Evolutionary conservation across 2,888 invertebrate genomes (phyloP).

Genomic region (Cerastis rubricosa): DNA sequence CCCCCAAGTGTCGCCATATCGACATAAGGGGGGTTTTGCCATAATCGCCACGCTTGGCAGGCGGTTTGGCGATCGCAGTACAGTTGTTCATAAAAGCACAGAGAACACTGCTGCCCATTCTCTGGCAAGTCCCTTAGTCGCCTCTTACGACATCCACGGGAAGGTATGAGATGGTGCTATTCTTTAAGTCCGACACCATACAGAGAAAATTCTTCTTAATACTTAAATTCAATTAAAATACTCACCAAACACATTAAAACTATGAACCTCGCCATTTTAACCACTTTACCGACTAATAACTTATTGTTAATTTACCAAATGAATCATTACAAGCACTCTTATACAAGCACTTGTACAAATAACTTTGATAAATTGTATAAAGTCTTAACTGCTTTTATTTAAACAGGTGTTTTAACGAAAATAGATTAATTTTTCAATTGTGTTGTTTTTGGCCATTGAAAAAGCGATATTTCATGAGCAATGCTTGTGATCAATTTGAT

Average conservation of each 20-base stretch:
- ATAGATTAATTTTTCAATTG: conserved; percentile 1
- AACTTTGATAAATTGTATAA: neutral
- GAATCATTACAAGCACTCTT: conserved; percentile 27
- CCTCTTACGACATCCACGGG: too few species aligned
- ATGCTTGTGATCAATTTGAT: neutral
- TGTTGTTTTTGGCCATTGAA: neutral
- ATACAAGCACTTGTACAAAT: conserved; percentile 37
- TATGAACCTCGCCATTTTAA: conserved; percentile 25
- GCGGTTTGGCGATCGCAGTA: too few species aligned
- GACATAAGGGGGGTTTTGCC: too few species aligned
- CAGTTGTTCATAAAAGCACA: too few species aligned
- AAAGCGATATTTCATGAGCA: neutral
- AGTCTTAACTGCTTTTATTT: neutral
- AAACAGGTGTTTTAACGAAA: conserved; percentile 29
- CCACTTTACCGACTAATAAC: neutral
- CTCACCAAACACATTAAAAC: conserved; percentile 46
- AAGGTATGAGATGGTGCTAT: too few species aligned
- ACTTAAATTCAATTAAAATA: neutral
- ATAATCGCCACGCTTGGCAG: too few species aligned
- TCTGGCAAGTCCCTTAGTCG: too few species aligned
- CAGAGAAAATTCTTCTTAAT: too few species aligned
- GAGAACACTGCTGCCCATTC: too few species aligned
- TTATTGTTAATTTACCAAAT: conserved; percentile 16
- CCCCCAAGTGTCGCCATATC: too few species aligned
- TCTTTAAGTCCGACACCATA: too few species aligned